Base-by-base conservation (phyloP, 2,113 vertebrate species). In the Platichthys flesus region DNA sequence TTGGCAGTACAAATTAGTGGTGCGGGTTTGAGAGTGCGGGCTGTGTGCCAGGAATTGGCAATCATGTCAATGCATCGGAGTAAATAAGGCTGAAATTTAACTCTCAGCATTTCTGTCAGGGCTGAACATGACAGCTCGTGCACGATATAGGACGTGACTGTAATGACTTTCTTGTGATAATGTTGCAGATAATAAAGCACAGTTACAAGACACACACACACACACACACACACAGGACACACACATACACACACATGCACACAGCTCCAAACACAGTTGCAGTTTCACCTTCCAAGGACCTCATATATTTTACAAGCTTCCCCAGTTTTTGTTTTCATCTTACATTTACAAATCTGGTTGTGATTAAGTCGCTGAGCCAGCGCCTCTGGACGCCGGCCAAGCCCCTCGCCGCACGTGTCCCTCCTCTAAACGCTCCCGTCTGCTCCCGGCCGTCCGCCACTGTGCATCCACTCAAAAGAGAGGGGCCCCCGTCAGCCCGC, bases 331-430 rank as follows among this genome's bases (percentile, higher is more conserved):
- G 88, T 92, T 91, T 93, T 90, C 82, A 88, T 93, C 90, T 89
- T 86, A 77, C 89, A 87, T 90, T 82, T 90, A 64, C 68, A 90
- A 92, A 93, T 93, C 89, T 94, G 94, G 85, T 89, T 89, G 87
- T 88, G 91, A 95, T 95, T 93, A 95, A 82, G 75, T 78, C 56
- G 86, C 89, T 88, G 90, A 82, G 76, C 51, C 54, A 86, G 61
- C 72, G 71, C 52, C 70, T 77, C 83, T 93, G 91, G 93, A 91
- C 16, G 67, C 20, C 42, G 21, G 90, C 93, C 93, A 94, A 88
- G 80, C 57, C 69, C 77, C 76, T 76, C 78, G 76, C 84, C 47
- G n/a, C 88, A 81, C 70, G 68, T 66, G 47, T 87, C 78, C 58
- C 88, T 89, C 86, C 81, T 85, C 24, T 92, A 90, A 92, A 90